Percentiles rank a stretch among this genome's conserved stretches.
Evolutionary conservation across 2,113 vertebrate species (phyloP).

Genomic region (Antechinus stuartii): DNA sequence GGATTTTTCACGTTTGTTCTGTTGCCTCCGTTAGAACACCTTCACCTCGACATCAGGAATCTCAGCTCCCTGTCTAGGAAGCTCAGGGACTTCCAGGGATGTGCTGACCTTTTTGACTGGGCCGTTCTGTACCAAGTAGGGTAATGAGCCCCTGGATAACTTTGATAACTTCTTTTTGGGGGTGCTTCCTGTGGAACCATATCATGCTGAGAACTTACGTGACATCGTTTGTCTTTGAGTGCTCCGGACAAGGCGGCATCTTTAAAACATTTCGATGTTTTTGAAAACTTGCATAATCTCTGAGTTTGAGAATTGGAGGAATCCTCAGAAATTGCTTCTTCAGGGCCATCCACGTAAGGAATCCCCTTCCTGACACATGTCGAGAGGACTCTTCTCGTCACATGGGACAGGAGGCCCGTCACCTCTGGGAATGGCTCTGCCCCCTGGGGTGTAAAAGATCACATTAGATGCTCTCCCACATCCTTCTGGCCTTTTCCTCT

Average conservation of each 20-base stretch:
- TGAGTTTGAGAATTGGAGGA: not conserved
- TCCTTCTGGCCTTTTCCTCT: not conserved
- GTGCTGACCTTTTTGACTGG: constrained; percentile 15
- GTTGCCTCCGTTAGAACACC: not conserved
- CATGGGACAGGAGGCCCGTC: not conserved
- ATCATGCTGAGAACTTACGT: not conserved
- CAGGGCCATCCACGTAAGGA: not conserved
- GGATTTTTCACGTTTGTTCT: not conserved
- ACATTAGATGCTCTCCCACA: not conserved
- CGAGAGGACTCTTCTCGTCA: not conserved
- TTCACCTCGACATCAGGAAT: not conserved
- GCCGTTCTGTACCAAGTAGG: not conserved
- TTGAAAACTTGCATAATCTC: not conserved
- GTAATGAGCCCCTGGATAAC: not conserved
- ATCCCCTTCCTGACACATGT: not conserved
- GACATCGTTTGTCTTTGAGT: constrained; percentile 3
- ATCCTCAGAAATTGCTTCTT: not conserved
- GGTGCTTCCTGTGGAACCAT: constrained; percentile 18
- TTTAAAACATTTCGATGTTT: not conserved
- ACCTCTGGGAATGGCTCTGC: not conserved
- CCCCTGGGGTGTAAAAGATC: not conserved
- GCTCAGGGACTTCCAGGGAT: not conserved
- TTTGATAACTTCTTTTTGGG: constrained; percentile 1
- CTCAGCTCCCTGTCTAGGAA: not conserved
- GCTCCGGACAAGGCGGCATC: not conserved